These are phyloP conservation scores for Malachius bipustulatus DNA, from an alignment of 2,888 invertebrate species.

Conservation along the genomic window DNA sequence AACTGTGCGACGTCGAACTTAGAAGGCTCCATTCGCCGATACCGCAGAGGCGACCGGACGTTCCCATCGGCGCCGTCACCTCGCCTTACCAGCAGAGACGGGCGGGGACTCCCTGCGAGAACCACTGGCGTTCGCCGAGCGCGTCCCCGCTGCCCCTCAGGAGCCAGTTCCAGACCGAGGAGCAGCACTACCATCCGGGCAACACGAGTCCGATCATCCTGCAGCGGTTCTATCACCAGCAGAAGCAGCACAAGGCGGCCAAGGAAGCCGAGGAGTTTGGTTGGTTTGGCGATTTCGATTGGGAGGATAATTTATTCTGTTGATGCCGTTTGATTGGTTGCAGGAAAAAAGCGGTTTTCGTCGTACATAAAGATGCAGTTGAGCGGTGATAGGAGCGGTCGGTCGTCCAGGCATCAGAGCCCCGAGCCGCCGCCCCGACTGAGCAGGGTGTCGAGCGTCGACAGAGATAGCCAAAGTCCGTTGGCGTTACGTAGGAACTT, in stretches of 20 bases:
- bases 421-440: conserved; percentile 48
- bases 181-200: conserved; percentile 38
- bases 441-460: conserved; percentile 31
- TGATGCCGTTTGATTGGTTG: neutral
- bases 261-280: conserved; percentile 34
- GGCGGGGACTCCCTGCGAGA: conserved; percentile 25
- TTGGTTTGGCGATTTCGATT: conserved; percentile 9
- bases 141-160: conserved; percentile 35
- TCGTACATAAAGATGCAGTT: conserved; percentile 74
- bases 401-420: conserved; percentile 42
- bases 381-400: conserved; percentile 39
- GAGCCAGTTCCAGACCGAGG: conserved; percentile 28
- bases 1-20: conserved; percentile 11
- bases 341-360: conserved; percentile 63
- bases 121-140: conserved; percentile 32
- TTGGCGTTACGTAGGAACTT: conserved; percentile 47
- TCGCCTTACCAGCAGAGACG: conserved; percentile 24
- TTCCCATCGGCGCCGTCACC: conserved; percentile 6
- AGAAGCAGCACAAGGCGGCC: conserved; percentile 52
- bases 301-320: neutral
- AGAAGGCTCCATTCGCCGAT: conserved; percentile 14
- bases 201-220: conserved; percentile 69
- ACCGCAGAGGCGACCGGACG: conserved; percentile 12
- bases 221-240: conserved; percentile 68
- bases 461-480: conserved; percentile 37